phyloP scores from a whole-genome alignment of 2,113 vertebrate species.

The Turnix velox region DNA sequence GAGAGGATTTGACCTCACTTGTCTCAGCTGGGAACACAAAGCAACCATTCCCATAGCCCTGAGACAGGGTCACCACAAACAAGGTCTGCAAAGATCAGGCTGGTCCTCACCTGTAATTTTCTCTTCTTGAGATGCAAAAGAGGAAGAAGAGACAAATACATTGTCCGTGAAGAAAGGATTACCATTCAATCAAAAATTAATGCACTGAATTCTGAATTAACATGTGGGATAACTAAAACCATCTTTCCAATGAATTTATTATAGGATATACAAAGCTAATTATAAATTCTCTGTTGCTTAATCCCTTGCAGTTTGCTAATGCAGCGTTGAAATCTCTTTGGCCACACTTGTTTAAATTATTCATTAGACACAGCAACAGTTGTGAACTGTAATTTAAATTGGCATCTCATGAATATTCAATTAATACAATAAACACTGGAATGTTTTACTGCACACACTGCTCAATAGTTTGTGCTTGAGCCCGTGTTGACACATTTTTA shows the following conservation, averaged over 20 bases:
- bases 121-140: not conserved
- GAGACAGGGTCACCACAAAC: accelerated
- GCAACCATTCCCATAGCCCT: not conserved
- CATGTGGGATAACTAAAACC: conserved; percentile 79
- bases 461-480: conserved; percentile 72
- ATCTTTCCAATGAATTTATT: conserved; percentile 82
- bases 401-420: conserved; percentile 83
- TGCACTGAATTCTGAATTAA: conserved; percentile 65
- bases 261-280: conserved; percentile 78
- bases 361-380: conserved; percentile 80
- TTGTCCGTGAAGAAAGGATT: conserved; percentile 53
- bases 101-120: not conserved
- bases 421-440: conserved; percentile 76
- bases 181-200: conserved; percentile 45
- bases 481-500: conserved; percentile 77
- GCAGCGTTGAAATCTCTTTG: conserved; percentile 80
- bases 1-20: not conserved
- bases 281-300: conserved; percentile 78
- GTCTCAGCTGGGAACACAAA: not conserved
- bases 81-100: not conserved
- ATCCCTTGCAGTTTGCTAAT: conserved; percentile 79
- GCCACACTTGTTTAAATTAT: conserved; percentile 83
- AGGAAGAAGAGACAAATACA: not conserved
- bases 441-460: conserved; percentile 72
- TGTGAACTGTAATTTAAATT: conserved; percentile 85